Percentiles rank a stretch among this genome's conserved stretches.
These are phyloP conservation scores for Agrilus mali DNA, from an alignment of 2,888 invertebrate species.

Conservation along the genomic window DNA sequence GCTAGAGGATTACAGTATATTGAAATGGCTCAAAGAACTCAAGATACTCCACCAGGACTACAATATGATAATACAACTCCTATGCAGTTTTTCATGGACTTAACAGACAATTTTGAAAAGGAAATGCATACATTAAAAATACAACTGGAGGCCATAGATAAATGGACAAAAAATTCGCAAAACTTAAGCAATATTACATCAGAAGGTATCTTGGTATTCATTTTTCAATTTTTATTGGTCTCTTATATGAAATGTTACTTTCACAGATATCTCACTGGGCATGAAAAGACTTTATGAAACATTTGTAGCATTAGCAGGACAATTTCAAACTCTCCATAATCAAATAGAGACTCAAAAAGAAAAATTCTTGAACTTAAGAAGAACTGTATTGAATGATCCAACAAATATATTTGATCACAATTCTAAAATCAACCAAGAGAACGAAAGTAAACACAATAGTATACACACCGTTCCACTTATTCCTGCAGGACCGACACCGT, in stretches of 20 bases:
- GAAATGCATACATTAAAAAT: conserved; percentile 54
- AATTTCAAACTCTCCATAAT: conserved; percentile 67
- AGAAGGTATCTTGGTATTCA: conserved; percentile 37
- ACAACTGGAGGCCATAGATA: conserved; percentile 61
- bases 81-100: conserved; percentile 53
- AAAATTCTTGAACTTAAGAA: conserved; percentile 68
- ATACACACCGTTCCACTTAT: conserved; percentile 33
- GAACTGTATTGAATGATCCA: conserved; percentile 69
- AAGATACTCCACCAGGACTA: conserved; percentile 60
- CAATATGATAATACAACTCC: conserved; percentile 67
- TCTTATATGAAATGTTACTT: conserved; percentile 2
- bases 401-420: conserved; percentile 58
- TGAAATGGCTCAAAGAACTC: conserved; percentile 67
- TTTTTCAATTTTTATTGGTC: conserved; percentile 2
- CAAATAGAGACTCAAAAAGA: conserved; percentile 73
- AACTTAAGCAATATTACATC: conserved; percentile 52
- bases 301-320: conserved; percentile 76
- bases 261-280: conserved; percentile 61
- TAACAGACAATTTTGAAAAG: conserved; percentile 57
- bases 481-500: conserved; percentile 51
- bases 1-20: conserved; percentile 57
- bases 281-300: conserved; percentile 76
- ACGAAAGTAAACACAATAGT: conserved; percentile 27
- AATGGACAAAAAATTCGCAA: conserved; percentile 53
- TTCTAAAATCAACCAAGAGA: conserved; percentile 16